Conservation (phyloP, 2,113 vertebrate genomes). For the Tonatia bakeri region DNA sequence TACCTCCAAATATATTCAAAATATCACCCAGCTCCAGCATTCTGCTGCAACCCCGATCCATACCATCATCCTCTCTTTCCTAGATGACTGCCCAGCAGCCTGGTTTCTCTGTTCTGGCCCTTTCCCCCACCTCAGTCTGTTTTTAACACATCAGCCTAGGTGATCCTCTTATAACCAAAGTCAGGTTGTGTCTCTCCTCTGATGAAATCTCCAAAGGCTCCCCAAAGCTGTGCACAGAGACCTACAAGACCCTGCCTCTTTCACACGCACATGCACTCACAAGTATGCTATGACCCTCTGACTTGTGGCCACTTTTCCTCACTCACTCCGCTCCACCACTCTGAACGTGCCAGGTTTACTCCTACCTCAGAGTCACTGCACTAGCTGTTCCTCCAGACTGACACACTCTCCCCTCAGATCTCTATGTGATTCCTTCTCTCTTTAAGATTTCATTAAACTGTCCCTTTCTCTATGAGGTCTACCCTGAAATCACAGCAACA, state of each 20-base stretch:
- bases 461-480: not conserved
- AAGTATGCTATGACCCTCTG: not conserved
- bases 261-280: not conserved
- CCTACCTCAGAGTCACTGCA: not conserved
- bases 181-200: not conserved
- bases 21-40: not conserved
- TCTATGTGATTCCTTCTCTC: not conserved
- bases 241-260: not conserved
- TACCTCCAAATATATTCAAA: not conserved
- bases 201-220: not conserved
- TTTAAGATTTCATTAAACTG: not conserved
- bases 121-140: not conserved
- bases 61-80: rapidly evolving
- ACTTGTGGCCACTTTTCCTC: not conserved
- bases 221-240: not conserved
- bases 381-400: not conserved
- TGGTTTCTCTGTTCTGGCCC: not conserved
- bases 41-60: not conserved
- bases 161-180: not conserved
- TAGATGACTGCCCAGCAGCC: not conserved
- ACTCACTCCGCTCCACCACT: not conserved
- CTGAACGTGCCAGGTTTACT: not conserved
- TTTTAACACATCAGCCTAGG: not conserved
- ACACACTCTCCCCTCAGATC: not conserved
- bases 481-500: not conserved